These are phyloP conservation scores for Molossus alvarezi DNA, from an alignment of 2,797 vertebrate genomes.

Conservation along the genomic window DNA sequence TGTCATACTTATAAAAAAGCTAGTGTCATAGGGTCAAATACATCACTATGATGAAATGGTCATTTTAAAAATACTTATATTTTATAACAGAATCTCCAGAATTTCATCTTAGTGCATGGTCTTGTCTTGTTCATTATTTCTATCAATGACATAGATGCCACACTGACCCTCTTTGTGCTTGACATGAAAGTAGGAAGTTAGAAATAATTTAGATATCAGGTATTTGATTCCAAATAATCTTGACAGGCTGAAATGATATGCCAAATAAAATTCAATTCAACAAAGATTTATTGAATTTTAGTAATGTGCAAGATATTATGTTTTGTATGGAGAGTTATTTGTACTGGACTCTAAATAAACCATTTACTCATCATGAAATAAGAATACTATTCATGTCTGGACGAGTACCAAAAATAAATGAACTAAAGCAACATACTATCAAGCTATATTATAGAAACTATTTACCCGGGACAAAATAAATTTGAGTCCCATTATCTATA, in stretches of 20 bases:
- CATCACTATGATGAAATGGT: neutral
- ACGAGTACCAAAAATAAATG: neutral
- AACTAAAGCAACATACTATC: neutral
- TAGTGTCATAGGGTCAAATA: neutral
- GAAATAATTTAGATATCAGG: constrained; percentile 40
- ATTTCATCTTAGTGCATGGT: neutral
- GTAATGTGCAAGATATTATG: neutral
- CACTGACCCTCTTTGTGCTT: neutral
- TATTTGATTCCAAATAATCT: constrained; percentile 36
- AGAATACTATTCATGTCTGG: neutral
- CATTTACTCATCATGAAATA: constrained; percentile 14
- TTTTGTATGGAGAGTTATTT: constrained; percentile 24
- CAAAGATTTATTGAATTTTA: constrained; percentile 46
- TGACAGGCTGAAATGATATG: neutral
- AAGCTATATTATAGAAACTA: neutral
- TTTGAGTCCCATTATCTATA: neutral
- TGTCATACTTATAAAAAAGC: neutral
- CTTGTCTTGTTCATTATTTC: constrained; percentile 3
- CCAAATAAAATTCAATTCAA: constrained; percentile 68
- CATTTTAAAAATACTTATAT: neutral
- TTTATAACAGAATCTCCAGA: neutral
- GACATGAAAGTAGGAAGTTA: neutral
- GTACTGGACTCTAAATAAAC: neutral
- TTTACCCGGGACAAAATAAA: neutral
- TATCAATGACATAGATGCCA: neutral